Base-by-base conservation (phyloP, 2,113 vertebrate genomes). In the Nyctibius bracteatus region DNA sequence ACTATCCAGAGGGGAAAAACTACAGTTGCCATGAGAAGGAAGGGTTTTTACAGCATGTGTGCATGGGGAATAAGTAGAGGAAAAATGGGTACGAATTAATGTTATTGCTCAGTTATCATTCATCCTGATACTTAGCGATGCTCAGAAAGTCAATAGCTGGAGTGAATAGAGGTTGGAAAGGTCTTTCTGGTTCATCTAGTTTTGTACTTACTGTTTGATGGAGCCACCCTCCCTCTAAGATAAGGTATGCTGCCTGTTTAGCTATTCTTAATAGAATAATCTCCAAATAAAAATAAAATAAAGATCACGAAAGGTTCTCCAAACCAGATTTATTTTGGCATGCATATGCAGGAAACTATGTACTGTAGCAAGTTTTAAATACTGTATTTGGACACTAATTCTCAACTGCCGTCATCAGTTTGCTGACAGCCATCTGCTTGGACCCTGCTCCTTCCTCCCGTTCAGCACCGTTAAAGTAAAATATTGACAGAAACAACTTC, bases 401-500 rank as follows among this genome's bases (percentile, higher is more conserved):
- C 94, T 95, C 97, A 98, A 96, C 95, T 98, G 94, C 92, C 97
- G 97, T 98, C 97, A 97, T 98, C 96, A 97, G 97, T 98, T 97
- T 97, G 97, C 97, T 97, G 98, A 97, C 98, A 98, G 96, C 98
- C 97, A 98, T 98, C 97, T 98, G 98, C 97, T 98, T 98, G 98
- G 97, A 98, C 97, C 97, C 90, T 97, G 95, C 95, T 97, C 96
- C 96, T 88, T 97, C 85, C 77, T 97, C 96, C 95, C 98, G 67
- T 95, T 97, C 97, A 98, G 88, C 97, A 96, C 95, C 84, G 57
- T 91, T 97, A 74, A 96, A 97, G 97, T 97, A 97, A 97, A 98
- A 97, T 97, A 93, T 96, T 96, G 97, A 97, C 96, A 98, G 95
- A 96, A 96, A 96, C 95, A 96, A 97, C 96, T 97, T 97, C 92